Conservation (phyloP, 1,140 invertebrate species). For the Stenopsyche tienmushanensis region DNA sequence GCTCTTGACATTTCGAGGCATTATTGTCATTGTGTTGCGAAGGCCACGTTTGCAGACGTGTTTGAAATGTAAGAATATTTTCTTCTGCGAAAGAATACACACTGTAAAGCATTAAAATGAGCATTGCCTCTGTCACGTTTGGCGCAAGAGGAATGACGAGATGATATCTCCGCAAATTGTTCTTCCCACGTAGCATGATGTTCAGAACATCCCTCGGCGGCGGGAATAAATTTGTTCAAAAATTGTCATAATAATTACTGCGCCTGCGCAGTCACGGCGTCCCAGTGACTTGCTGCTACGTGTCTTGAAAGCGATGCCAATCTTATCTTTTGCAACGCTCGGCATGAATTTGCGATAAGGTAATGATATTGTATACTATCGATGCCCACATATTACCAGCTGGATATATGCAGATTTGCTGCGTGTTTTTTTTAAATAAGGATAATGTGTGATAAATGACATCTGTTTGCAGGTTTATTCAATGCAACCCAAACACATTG, state of each 20-base stretch:
- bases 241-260: background rate
- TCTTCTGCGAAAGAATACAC: background rate
- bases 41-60: background rate
- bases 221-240: background rate
- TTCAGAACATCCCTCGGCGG: background rate
- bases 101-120: background rate
- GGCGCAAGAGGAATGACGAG: conserved; percentile 1
- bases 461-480: no score
- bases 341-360: background rate
- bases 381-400: no score
- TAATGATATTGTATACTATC: no score
- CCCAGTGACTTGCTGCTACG: no score
- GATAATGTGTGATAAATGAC: no score
- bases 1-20: no score
- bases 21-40: no score
- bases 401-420: no score
- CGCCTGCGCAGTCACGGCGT: no score
- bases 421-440: no score
- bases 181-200: conserved; percentile 1
- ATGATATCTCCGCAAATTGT: background rate
- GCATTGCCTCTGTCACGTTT: background rate
- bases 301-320: no score
- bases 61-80: background rate
- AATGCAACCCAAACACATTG: no score
- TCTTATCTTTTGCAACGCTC: background rate